A percentile compares a stretch with the other conserved stretches of the same genome.
Conservation (phyloP, 2,888 invertebrate genomes). For the Petrolisthes manimaculis region DNA sequence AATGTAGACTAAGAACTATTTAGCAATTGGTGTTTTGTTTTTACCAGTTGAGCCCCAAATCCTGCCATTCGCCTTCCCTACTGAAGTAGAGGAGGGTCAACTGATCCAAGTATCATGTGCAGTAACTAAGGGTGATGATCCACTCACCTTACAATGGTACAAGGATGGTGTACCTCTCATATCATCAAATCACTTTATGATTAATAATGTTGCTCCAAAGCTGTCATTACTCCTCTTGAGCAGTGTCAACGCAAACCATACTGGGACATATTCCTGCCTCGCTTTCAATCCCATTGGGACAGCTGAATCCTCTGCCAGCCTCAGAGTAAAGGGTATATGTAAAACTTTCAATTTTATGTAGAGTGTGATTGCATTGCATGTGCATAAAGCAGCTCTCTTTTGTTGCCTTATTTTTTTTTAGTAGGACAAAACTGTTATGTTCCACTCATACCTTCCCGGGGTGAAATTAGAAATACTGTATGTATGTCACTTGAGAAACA, state of each 20-base stretch:
- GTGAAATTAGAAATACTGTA: no score
- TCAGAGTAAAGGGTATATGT: slow-evolving; percentile 59
- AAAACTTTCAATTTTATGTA: slow-evolving; percentile 2
- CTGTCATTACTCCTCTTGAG: slow-evolving; percentile 50
- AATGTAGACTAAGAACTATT: no score
- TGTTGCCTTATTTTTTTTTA: no score
- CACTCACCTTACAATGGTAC: slow-evolving; percentile 61
- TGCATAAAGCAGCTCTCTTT: background rate
- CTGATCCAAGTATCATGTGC: slow-evolving; percentile 61
- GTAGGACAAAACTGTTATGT: background rate
- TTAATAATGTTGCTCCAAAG: slow-evolving; percentile 60
- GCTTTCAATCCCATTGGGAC: slow-evolving; percentile 60
- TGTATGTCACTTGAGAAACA: no score
- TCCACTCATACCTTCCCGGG: no score
- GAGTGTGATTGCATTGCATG: slow-evolving; percentile 8
- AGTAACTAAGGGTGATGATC: slow-evolving; percentile 60
- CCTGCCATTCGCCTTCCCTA: slow-evolving; percentile 58
- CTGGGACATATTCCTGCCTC: slow-evolving; percentile 54
- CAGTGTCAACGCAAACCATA: slow-evolving; percentile 54
- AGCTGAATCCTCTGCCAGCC: slow-evolving; percentile 46
- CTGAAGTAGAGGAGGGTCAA: slow-evolving; percentile 58
- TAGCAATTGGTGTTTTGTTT: background rate
- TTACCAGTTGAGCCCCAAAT: slow-evolving; percentile 60
- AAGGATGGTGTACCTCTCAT: slow-evolving; percentile 54
- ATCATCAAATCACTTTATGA: slow-evolving; percentile 50